Evolutionary conservation across 2,888 invertebrate genomes (phyloP).

Genomic region (Leptinotarsa rubiginosa): DNA sequence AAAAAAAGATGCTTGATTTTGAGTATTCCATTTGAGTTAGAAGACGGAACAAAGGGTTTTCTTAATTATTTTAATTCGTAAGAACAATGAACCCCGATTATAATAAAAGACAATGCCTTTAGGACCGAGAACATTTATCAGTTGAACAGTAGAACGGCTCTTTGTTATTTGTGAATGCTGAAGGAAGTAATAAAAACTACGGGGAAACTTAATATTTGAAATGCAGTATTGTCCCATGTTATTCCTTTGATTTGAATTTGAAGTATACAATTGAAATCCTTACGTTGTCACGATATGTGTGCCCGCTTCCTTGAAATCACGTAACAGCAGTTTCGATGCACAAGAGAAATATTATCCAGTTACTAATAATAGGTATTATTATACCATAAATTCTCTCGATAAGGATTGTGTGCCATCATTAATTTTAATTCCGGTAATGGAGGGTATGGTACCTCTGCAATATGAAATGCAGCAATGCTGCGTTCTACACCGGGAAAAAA

Average conservation of each 20-base stretch:
- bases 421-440: not conserved
- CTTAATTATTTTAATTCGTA: slow-evolving; percentile 10
- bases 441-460: not conserved
- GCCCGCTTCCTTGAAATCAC: slow-evolving; percentile 3
- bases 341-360: not conserved
- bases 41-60: not conserved
- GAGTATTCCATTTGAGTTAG: not conserved
- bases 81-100: slow-evolving; percentile 15
- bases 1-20: not conserved
- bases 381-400: not conserved
- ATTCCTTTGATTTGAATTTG: not conserved
- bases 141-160: not conserved
- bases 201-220: not conserved
- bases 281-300: not conserved
- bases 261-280: not conserved
- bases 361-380: slow-evolving; percentile 12
- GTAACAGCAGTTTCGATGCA: not conserved
- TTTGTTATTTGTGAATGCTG: not conserved
- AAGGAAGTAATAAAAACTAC: not conserved
- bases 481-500: not conserved
- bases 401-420: slow-evolving; percentile 6
- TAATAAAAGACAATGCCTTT: slow-evolving; percentile 12
- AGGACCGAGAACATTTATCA: not conserved
- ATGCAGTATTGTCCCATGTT: not conserved
- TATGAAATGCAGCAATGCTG: not conserved